Evolutionary conservation across 2,888 invertebrate species (phyloP), one percentile per base, ranked within the genome.

Genomic region (Ormyrus pomaceus): DNA sequence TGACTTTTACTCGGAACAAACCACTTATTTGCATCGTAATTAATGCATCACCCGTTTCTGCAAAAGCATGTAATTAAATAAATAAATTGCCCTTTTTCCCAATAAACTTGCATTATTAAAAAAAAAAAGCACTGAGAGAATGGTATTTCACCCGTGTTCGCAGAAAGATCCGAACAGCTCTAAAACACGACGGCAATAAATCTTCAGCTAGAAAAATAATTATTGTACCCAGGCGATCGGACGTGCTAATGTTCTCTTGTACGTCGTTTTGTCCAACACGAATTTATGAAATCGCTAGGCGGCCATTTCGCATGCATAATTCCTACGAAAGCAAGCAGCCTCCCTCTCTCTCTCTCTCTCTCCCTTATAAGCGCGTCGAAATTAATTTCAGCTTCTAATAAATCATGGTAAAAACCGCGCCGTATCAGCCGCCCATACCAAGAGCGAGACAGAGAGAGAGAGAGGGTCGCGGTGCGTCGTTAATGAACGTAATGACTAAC

Each of bases 331-430:
- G 46, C 55, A 45, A 3, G 48, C 10, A 53, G 19, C 45, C 10
- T 51, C 19, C 1, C 19, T 19, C 19, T 19, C 19, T 19, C 19
- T 19, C 19, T 19, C 19, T 19, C 19, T 19, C 34, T 34, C 34
- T 34, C 34, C 4, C 34, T 34, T 34, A 34, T 34, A 19, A 59
- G 46, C 61, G 58, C 59, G 46, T 56, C 58, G 59, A 77, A 77
- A 77, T 79, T 79, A 79, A 79, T 79, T 79, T 79, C 73, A 56
- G 62, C 73, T 69, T 46, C 62, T 62, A 73, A 69, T 79, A 79
- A 79, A 79, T 79, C 79, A 79, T 51, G 48, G 66, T 65, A 56
- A 73, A 74, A 73, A 56, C 64, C 64, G 10, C 56, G 77, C 59
- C 13, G 68, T 76, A 68, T 58, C 64, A 45, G 62, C 9, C 11